Evolutionary conservation across 2,888 invertebrate species (phyloP).

Genomic region (Cantharis lateralis): DNA sequence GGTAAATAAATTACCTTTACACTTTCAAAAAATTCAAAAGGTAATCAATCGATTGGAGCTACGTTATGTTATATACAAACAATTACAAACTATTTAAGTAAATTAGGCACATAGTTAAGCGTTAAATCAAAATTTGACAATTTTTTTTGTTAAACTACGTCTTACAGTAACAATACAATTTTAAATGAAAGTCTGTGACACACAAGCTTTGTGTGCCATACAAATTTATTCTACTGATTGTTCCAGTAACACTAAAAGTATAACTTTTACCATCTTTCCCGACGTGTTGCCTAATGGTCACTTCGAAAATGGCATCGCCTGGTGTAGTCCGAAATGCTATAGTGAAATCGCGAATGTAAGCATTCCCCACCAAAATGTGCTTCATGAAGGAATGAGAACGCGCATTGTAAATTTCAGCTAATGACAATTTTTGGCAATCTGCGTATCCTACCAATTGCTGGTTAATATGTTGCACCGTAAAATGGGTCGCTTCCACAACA

Average conservation of each 20-base stretch:
- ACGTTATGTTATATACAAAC: neutral
- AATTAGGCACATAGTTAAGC: neutral
- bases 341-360: conserved; percentile 65
- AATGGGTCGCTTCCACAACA: conserved; percentile 64
- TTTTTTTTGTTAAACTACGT: neutral
- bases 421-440: conserved; percentile 68
- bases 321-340: conserved; percentile 68
- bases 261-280: conserved; percentile 45
- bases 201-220: conserved; percentile 83
- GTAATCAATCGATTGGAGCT: neutral
- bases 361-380: conserved; percentile 48
- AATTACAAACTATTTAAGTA: neutral
- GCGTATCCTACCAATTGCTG: conserved; percentile 61
- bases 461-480: conserved; percentile 71
- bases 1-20: neutral
- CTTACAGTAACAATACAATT: conserved; percentile 49
- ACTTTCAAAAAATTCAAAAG: neutral
- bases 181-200: conserved; percentile 73
- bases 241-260: conserved; percentile 66
- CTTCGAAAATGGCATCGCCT: conserved; percentile 77
- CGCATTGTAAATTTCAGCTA: conserved; percentile 69
- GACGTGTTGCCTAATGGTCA: conserved; percentile 63
- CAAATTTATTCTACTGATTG: conserved; percentile 76
- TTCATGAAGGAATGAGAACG: conserved; percentile 62
- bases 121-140: neutral